Conservation (phyloP, 2,888 invertebrate genomes). For the Periphyllus acericola region DNA sequence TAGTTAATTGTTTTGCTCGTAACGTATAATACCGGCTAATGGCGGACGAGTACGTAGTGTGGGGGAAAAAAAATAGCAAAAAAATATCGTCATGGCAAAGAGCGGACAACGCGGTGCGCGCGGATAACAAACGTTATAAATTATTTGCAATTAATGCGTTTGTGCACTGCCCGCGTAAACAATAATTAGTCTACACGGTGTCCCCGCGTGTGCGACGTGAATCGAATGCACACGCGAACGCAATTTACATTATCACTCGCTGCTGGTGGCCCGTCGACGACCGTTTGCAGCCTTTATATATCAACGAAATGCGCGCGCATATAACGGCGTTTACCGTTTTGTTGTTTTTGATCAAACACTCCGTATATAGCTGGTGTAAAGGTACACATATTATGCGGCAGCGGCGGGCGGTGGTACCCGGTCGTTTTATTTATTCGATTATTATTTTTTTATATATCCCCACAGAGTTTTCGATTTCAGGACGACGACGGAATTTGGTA, state of each 20-base stretch:
- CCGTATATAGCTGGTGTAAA: too few species aligned
- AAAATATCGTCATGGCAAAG: background rate
- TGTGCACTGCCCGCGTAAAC: background rate
- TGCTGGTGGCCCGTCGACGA: background rate
- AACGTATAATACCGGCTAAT: background rate
- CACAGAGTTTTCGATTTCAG: background rate
- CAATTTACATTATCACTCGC: background rate
- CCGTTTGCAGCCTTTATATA: background rate
- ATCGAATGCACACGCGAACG: background rate
- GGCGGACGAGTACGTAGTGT: background rate
- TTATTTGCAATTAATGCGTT: constrained; percentile 34
- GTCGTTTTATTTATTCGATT: too few species aligned
- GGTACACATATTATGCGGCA: background rate
- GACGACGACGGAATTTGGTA: background rate
- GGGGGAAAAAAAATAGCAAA: background rate
- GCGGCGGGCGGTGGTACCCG: too few species aligned
- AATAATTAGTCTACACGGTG: constrained; percentile 7
- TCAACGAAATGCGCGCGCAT: background rate
- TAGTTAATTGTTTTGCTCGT: constrained; percentile 39
- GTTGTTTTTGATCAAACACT: background rate
- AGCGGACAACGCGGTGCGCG: background rate
- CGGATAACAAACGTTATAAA: constrained; percentile 15
- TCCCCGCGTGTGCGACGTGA: constrained; percentile 7
- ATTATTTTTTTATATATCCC: too few species aligned
- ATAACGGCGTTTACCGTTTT: background rate